A percentile compares a stretch with the other conserved stretches of the same genome.
These are phyloP conservation scores for Drosophila insularis DNA, from an alignment of 1,140 invertebrate species.

Conservation along the genomic window DNA sequence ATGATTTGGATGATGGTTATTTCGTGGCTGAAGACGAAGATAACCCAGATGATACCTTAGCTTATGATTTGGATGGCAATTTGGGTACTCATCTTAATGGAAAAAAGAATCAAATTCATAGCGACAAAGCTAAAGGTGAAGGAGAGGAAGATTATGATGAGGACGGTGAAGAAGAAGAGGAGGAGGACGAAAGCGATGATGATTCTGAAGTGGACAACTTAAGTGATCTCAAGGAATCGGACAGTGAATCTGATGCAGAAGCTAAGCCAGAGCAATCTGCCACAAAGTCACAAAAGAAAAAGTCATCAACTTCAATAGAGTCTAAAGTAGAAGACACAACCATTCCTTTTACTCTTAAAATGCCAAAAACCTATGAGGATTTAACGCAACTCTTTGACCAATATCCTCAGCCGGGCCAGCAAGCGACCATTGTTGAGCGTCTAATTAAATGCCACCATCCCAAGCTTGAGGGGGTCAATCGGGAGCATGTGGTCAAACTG, in stretches of 20 bases:
- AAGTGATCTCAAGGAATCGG: constrained; percentile 83
- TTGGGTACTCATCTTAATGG: constrained; percentile 56
- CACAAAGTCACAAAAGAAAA: constrained; percentile 36
- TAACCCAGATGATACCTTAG: constrained; percentile 78
- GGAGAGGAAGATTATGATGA: constrained; percentile 65
- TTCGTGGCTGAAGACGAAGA: constrained; percentile 75
- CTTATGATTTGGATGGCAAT: constrained; percentile 83
- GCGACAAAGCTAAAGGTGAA: constrained; percentile 54
- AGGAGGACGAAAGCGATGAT: constrained; percentile 62
- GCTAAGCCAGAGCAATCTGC: constrained; percentile 7
- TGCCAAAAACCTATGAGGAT: constrained; percentile 87
- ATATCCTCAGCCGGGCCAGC: constrained; percentile 86
- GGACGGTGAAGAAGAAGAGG: constrained; percentile 71
- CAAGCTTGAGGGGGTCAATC: constrained; percentile 89
- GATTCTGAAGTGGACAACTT: constrained; percentile 82
- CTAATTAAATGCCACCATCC: constrained; percentile 94
- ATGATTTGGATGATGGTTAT: constrained; percentile 91
- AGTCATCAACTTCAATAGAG: constrained; percentile 42
- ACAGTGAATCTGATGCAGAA: constrained; percentile 66
- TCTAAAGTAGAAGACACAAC: constrained; percentile 80
- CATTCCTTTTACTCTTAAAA: constrained; percentile 88
- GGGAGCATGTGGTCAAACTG: constrained; percentile 88
- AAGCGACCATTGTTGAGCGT: constrained; percentile 89
- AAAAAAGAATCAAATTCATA: background rate
- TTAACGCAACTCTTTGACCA: constrained; percentile 86